A percentile compares a stretch with the other conserved stretches of the same genome.
Evolutionary conservation across 1,140 invertebrate species (phyloP).

Genomic region (Chrysoperla carnea): DNA sequence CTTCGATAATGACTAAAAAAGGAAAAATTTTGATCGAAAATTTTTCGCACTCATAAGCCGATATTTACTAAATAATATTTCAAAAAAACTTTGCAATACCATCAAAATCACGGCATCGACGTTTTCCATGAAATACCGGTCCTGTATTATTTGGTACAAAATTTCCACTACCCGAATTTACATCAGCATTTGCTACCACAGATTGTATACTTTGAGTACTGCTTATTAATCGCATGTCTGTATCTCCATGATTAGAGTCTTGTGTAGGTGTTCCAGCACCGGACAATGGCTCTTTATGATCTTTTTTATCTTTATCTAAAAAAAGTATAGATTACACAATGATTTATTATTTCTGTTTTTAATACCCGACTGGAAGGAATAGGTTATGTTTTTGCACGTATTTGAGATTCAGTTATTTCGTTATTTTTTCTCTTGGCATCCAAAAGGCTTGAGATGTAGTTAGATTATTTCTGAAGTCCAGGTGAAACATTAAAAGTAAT

Average conservation of each 20-base stretch:
- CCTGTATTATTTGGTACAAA: slow-evolving; percentile 14
- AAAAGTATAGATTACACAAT: not conserved
- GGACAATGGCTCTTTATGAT: slow-evolving; percentile 7
- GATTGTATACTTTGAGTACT: slow-evolving; percentile 35
- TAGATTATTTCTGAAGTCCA: too few species aligned
- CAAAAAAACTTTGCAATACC: slow-evolving; percentile 22
- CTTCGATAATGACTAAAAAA: too few species aligned
- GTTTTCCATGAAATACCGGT: slow-evolving; percentile 27
- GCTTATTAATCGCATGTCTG: slow-evolving; percentile 32
- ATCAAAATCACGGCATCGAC: slow-evolving; percentile 54
- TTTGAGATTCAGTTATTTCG: too few species aligned
- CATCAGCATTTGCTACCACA: slow-evolving; percentile 21
- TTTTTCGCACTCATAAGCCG: too few species aligned
- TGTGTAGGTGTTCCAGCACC: slow-evolving; percentile 30
- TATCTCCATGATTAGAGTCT: slow-evolving; percentile 39
- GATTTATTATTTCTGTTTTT: too few species aligned
- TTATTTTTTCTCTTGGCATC: too few species aligned
- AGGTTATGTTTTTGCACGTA: too few species aligned
- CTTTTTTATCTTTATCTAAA: slow-evolving; percentile 9
- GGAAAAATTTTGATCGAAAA: too few species aligned
- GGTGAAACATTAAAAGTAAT: too few species aligned
- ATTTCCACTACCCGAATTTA: slow-evolving; percentile 3
- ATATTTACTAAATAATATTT: not conserved
- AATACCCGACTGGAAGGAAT: too few species aligned
- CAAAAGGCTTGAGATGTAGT: too few species aligned